These are phyloP conservation scores for Erannis defoliaria DNA, from an alignment of 2,888 invertebrate species.

Conservation along the genomic window DNA sequence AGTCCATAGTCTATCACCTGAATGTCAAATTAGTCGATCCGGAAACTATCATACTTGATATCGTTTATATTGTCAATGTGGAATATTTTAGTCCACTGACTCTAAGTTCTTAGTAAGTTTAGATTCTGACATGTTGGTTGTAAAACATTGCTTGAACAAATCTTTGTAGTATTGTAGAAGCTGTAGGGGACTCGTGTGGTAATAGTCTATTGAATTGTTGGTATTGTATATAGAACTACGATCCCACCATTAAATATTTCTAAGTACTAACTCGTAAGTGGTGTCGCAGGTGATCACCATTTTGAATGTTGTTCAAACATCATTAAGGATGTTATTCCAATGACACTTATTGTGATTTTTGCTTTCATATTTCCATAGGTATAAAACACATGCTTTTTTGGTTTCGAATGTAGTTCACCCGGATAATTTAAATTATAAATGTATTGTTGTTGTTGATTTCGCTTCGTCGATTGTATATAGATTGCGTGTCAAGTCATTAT, in stretches of 20 bases:
- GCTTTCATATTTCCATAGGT: slow-evolving; percentile 78
- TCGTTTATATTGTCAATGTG: too few species aligned
- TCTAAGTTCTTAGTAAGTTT: background rate
- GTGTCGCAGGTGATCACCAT: slow-evolving; percentile 75
- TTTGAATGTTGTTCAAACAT: slow-evolving; percentile 61
- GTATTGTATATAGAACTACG: slow-evolving; percentile 85
- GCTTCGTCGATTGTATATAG: slow-evolving; percentile 66
- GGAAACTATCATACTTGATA: too few species aligned
- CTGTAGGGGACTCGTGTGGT: slow-evolving; percentile 82
- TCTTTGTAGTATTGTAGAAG: slow-evolving; percentile 42
- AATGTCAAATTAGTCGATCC: too few species aligned
- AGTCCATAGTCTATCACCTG: too few species aligned
- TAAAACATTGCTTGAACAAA: slow-evolving; percentile 43
- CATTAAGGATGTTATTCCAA: slow-evolving; percentile 78
- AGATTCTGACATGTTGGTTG: background rate
- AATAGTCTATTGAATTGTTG: slow-evolving; percentile 80
- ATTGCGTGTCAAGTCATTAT: slow-evolving; percentile 55
- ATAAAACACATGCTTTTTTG: slow-evolving; percentile 68
- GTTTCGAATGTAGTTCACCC: slow-evolving; percentile 66
- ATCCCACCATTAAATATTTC: slow-evolving; percentile 86
- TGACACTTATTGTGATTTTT: slow-evolving; percentile 80
- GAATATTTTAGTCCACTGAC: background rate
- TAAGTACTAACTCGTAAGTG: slow-evolving; percentile 83
- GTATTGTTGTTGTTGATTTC: slow-evolving; percentile 68
- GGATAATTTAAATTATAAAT: slow-evolving; percentile 67